These are phyloP conservation scores for Urophycis tenuis DNA, from an alignment of 2,797 vertebrate genomes.

Conservation along the genomic window DNA sequence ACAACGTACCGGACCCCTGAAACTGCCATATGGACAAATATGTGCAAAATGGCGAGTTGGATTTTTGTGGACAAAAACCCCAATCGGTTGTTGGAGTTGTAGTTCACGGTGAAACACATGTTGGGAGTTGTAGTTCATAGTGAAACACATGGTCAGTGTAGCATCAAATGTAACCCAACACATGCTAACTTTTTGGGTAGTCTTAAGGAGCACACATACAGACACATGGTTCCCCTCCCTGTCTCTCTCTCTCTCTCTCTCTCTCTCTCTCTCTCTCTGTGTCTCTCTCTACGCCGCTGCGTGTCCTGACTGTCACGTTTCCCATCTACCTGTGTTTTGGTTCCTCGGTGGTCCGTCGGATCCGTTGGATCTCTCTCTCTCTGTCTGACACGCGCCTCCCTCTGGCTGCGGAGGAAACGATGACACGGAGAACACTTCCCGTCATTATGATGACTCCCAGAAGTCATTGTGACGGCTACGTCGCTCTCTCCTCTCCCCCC, in stretches of 20 bases:
- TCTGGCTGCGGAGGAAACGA: conserved; percentile 44
- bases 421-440: conserved; percentile 62
- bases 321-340: conserved; percentile 35
- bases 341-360: conserved; percentile 24
- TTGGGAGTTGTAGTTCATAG: too few relatives aligned
- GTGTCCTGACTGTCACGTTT: conserved; percentile 26
- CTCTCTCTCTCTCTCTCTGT: background rate
- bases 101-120: background rate
- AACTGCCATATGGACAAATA: background rate
- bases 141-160: background rate
- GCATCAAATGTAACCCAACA: background rate
- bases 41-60: background rate
- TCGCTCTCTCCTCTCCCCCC: conserved; percentile 8
- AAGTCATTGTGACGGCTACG: conserved; percentile 39
- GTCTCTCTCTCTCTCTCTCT: background rate
- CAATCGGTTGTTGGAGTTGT: background rate
- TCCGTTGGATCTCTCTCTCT: conserved; percentile 36
- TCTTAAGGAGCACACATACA: background rate
- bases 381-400: conserved; percentile 59
- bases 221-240: background rate
- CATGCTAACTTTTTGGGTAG: background rate
- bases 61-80: background rate
- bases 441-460: conserved; percentile 56
- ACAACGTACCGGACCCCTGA: background rate
- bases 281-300: background rate